Conservation (phyloP, 2,888 invertebrate species). For the Epinotia nisella region DNA sequence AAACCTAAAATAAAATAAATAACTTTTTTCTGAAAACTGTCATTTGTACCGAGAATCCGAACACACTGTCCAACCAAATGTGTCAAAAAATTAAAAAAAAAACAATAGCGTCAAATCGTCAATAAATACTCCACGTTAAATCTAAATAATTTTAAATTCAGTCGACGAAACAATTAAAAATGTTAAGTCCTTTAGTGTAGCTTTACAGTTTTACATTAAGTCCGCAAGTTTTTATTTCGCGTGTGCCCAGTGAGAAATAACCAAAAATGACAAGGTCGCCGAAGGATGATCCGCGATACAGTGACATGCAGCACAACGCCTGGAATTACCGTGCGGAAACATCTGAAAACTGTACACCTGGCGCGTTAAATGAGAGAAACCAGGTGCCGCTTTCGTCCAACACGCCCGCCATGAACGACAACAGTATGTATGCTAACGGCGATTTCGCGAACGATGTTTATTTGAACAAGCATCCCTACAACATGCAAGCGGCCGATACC, state of each 20-base stretch:
- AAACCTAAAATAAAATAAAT: background rate
- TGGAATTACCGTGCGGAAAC: conserved; percentile 79
- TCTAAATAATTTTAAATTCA: conserved; percentile 58
- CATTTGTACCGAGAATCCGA: conserved; percentile 15
- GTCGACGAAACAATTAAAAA: conserved; percentile 60
- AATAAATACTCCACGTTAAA: conserved; percentile 72
- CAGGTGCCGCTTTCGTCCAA: conserved; percentile 64
- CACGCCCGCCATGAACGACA: conserved; percentile 65
- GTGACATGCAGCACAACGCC: conserved; percentile 75
- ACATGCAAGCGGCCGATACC: conserved; percentile 65
- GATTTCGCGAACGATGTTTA: conserved; percentile 74
- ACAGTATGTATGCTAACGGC: conserved; percentile 68
- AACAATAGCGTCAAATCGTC: conserved; percentile 72
- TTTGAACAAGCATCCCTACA: conserved; percentile 71
- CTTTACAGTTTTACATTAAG: conserved; percentile 51
- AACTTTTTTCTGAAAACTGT: background rate
- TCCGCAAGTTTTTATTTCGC: conserved; percentile 48
- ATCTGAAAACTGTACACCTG: conserved; percentile 71
- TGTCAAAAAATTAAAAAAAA: conserved; percentile 49
- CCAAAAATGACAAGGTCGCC: conserved; percentile 83
- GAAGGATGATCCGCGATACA: conserved; percentile 79
- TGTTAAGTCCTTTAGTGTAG: conserved; percentile 71
- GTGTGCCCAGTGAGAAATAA: conserved; percentile 58
- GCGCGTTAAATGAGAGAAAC: conserved; percentile 68
- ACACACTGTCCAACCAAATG: conserved; percentile 44